Evolutionary conservation across 2,888 invertebrate species (phyloP), one percentile per base, ranked within the genome.

Genomic region (Drosophila dives): DNA sequence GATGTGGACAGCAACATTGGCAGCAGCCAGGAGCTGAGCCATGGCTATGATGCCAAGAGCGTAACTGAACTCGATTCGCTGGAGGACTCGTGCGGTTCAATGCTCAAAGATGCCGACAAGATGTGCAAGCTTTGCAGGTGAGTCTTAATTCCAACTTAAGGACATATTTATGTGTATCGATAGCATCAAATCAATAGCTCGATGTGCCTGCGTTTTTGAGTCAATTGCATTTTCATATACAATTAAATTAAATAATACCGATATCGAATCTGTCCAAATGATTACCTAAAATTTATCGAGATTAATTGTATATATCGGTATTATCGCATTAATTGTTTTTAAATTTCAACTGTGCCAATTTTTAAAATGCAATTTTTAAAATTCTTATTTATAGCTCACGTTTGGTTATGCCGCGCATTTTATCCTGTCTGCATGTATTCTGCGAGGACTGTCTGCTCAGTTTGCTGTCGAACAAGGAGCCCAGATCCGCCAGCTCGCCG

Each of bases 351-450:
- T 40, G n/a, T 15, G 15, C n/a, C 2, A 7, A 45, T 45, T 23
- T 7, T 7, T 17, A 45, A 45, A 26, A 29, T 49, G 17, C 1
- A 17, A n/a, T 17, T 29, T 45, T 45, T 8, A 29, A 29, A 49
- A 11, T 49, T 54, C 17, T 36, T 48, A 45, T 5, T 94, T 80
- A 91, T n/a, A 96, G 95, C 91, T 95, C 95, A 92, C 96, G 96
- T 89, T 94, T 97, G 91, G 95, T 95, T 92, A 95, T 96, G 92
- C 98, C 99, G 71, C 95, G 98, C 83, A 96, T 99, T 78, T 95
- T 99, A 91, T 96, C 97, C 89, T 99, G 99, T 94, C 95, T 99
- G 92, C 99, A 99, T 94, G 97, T 97, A 60, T 98, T 98, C 94
- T 99, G 99, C 94, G 97, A 98, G 94, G 95, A 95, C 81, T 99